Evolutionary conservation across 2,888 invertebrate species (phyloP), one percentile per base, ranked within the genome.

Genomic region (Acleris sparsana): DNA sequence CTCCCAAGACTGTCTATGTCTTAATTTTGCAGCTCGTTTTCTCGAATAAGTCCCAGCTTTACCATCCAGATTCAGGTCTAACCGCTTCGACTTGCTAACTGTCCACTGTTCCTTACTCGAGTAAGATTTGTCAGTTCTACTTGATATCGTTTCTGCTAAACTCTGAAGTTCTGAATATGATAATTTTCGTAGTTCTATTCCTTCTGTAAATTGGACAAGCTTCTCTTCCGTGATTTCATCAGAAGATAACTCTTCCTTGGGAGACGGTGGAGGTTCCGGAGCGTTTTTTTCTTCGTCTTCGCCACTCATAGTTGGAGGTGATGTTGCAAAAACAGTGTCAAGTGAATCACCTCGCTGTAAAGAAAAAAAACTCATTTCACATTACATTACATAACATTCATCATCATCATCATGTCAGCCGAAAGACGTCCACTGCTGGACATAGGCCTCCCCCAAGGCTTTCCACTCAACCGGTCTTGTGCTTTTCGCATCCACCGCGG

Each of bases 281-380:
- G 69, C 63, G 1, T 84, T 80, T 70, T 70, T 72, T 46, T 70
- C 70, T 20, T 81, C 83, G 69, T 89, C 89, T 61, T 87, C 89
- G 52, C 76, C 81, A 55, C 87, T 88, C 52, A 79, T 79, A 58
- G 86, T 88, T 44, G 91, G 92, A n/a, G 95, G 95, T 16, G 95
- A 94, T 59, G 94, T 93, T 53, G 94, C 93, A 71, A 95, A 94
- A 33, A 95, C 94, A 2, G 95, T 95, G 68, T 95, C 95, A 70
- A 95, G 81, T 0, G 95, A 95, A 79, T 95, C 95, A 39, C 95
- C 95, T 74, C 95, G 92, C 95, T 95, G 82, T n/a, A 86, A 87
- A 71, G 65, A 67, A 44, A 43, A 33, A 33, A 33, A 9, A 33
- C 9, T 33, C 9, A 33, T 33, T 33, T 33, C 9, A 33, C 33